phyloP scores from a whole-genome alignment of 1,140 invertebrate species.

The Daktulosphaira vitifoliae region DNA sequence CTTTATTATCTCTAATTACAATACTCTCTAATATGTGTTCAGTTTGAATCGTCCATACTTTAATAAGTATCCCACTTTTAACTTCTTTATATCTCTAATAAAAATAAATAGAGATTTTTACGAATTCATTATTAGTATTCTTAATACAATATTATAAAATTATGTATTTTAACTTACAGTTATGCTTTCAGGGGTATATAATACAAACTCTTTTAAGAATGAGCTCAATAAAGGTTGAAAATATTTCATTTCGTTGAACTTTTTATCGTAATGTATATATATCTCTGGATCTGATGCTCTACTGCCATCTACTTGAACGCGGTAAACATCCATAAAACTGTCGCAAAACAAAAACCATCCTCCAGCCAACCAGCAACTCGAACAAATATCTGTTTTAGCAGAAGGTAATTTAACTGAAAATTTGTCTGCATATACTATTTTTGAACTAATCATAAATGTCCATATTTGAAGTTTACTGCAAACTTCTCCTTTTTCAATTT shows the following conservation, averaged over 20 bases:
- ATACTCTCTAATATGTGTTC: not conserved
- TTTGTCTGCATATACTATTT: not conserved
- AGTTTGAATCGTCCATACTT: not conserved
- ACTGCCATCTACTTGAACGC: not conserved
- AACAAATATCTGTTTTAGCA: not conserved
- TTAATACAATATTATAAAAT: too few species aligned
- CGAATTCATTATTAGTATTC: not conserved
- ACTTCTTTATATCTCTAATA: constrained; percentile 9
- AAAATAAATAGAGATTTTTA: not conserved
- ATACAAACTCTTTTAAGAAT: not conserved
- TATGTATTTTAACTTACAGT: too few species aligned
- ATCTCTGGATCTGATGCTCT: not conserved
- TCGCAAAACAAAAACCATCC: constrained; percentile 22
- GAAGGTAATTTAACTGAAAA: not conserved
- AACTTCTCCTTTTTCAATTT: not conserved
- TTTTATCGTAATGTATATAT: not conserved
- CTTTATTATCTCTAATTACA: not conserved
- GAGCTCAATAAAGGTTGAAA: not conserved
- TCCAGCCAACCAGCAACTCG: not conserved
- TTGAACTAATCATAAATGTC: not conserved
- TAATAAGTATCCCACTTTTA: not conserved
- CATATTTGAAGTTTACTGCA: constrained; percentile 5
- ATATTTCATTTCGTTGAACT: too few species aligned
- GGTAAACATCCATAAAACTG: not conserved
- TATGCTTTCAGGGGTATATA: not conserved